Percentiles rank a stretch among this genome's conserved stretches.
These are phyloP conservation scores for Neotoxoptera formosana DNA, from an alignment of 1,140 invertebrate genomes.

Conservation along the genomic window DNA sequence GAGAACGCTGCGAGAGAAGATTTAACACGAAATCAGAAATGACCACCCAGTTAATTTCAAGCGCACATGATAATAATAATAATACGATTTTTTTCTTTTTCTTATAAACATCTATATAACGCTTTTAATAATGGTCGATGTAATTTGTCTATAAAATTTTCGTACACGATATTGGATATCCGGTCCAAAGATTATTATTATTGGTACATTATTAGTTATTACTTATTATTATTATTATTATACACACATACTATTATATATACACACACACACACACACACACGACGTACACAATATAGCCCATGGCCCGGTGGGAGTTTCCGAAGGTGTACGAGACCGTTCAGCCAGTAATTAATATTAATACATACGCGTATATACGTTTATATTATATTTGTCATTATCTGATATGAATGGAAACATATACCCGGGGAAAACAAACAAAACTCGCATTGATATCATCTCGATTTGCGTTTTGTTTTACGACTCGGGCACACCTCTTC, in stretches of 20 bases:
- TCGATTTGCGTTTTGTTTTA: constrained; percentile 55
- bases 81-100: neutral
- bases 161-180: constrained; percentile 42
- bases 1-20: neutral
- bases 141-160: neutral
- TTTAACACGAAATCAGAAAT: neutral
- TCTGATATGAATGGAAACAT: constrained; percentile 47
- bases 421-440: constrained; percentile 47
- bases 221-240: constrained; percentile 27
- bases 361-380: constrained; percentile 3
- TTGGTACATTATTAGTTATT: constrained; percentile 25
- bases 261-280: neutral
- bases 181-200: neutral
- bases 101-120: neutral
- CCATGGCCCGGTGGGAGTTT: constrained; percentile 31
- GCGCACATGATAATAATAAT: neutral
- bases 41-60: neutral
- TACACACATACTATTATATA: neutral
- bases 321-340: constrained; percentile 44
- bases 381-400: constrained; percentile 48
- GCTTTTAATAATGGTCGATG: neutral
- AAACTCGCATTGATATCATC: constrained; percentile 53
- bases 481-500: constrained; percentile 50
- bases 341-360: constrained; percentile 47
- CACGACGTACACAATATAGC: neutral